Percentiles rank a stretch among this genome's conserved stretches.
These are phyloP conservation scores for Epinephelus lanceolatus DNA, from an alignment of 2,113 vertebrate species.

Conservation along the genomic window DNA sequence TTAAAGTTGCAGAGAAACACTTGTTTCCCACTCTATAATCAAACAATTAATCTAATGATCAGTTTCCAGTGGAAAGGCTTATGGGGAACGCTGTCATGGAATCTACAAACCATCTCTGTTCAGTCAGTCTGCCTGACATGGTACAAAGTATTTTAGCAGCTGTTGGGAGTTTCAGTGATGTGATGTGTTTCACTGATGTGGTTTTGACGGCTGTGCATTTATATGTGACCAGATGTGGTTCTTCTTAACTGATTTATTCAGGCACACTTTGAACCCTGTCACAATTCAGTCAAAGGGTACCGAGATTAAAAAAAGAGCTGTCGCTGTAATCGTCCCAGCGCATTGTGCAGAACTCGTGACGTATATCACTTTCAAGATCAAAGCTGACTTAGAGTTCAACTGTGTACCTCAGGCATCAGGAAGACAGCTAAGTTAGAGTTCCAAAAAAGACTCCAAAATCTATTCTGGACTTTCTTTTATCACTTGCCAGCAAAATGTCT, in stretches of 20 bases:
- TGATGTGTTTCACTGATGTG: not conserved
- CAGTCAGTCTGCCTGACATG: slow-evolving; percentile 4
- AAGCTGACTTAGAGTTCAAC: slow-evolving; percentile 8
- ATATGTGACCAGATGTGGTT: slow-evolving; percentile 54
- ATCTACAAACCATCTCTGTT: slow-evolving; percentile 31
- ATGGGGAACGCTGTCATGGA: slow-evolving; percentile 17
- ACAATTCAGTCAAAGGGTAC: slow-evolving; percentile 32
- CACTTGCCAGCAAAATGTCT: not conserved
- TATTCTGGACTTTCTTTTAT: not conserved
- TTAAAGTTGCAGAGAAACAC: not conserved
- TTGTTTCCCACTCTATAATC: not conserved
- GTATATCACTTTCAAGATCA: not conserved
- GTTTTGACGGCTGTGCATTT: slow-evolving; percentile 14
- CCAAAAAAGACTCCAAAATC: slow-evolving; percentile 1
- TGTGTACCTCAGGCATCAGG: not conserved
- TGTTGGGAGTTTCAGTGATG: slow-evolving; percentile 27
- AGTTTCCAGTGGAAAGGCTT: slow-evolving; percentile 7
- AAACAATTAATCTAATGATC: slow-evolving; percentile 26
- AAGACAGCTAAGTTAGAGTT: not conserved
- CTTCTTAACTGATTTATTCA: slow-evolving; percentile 49
- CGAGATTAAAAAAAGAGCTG: slow-evolving; percentile 6
- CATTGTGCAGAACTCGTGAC: not conserved
- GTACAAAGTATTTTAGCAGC: slow-evolving; percentile 39
- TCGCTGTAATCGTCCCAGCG: not conserved
- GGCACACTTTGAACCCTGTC: slow-evolving; percentile 30